Evolutionary conservation across 2,888 invertebrate genomes (phyloP).

Genomic region (Tipula helvola): DNA sequence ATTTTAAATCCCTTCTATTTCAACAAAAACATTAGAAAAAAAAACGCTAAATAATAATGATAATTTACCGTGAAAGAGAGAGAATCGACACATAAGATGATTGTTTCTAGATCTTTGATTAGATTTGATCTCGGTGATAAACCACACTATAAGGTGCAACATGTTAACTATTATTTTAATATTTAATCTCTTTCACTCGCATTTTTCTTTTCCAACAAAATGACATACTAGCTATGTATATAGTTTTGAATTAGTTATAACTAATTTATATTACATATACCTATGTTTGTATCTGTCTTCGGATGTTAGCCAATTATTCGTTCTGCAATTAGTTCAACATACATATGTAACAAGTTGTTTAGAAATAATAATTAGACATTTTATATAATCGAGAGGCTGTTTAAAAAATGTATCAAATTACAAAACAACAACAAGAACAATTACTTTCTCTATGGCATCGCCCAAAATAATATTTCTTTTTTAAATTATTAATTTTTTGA

Average conservation of each 20-base stretch:
- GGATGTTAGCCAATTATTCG: background rate
- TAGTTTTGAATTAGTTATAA: background rate
- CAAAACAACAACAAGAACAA: background rate
- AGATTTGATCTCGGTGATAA: background rate
- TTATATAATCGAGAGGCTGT: background rate
- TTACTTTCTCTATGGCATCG: background rate
- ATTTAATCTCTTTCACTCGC: background rate
- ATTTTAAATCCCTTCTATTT: background rate
- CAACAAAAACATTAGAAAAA: background rate
- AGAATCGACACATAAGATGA: background rate
- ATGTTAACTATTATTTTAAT: background rate
- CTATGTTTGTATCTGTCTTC: background rate
- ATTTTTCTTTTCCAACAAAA: background rate
- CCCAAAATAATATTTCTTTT: background rate
- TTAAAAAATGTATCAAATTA: background rate
- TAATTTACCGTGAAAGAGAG: background rate
- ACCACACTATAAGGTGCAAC: background rate
- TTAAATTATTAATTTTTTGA: background rate
- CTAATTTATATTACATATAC: background rate
- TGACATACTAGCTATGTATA: too few relatives aligned
- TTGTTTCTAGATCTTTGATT: background rate
- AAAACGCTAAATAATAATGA: background rate
- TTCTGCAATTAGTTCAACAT: background rate
- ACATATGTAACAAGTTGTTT: background rate
- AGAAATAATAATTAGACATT: background rate